Conservation (phyloP, 2,113 vertebrate species). For the Etheostoma cragini region DNA sequence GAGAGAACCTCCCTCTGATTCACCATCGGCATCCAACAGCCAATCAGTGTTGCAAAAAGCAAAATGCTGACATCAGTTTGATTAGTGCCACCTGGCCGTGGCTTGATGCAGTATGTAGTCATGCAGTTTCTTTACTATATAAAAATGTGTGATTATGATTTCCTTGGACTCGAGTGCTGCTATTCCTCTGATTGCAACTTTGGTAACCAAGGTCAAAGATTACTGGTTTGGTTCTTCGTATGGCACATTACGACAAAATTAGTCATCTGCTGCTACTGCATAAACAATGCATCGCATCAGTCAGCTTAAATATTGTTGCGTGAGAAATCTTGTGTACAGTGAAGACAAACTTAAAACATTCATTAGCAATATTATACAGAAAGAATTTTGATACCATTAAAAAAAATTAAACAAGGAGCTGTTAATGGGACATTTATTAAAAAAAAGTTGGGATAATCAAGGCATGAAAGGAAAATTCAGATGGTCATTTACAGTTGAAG, state of each 20-base stretch:
- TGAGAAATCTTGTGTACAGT: neutral
- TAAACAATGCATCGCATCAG: too few relatives aligned
- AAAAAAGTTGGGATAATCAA: constrained; percentile 69
- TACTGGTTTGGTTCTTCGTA: neutral
- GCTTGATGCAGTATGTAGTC: neutral
- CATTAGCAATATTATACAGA: neutral
- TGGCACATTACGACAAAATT: neutral
- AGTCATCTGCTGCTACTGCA: neutral
- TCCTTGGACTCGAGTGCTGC: neutral
- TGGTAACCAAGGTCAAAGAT: neutral
- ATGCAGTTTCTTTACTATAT: neutral
- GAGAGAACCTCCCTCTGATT: too few relatives aligned
- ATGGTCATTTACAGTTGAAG: constrained; percentile 81
- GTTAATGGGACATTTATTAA: constrained; percentile 83
- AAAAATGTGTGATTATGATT: too few relatives aligned
- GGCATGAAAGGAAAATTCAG: constrained; percentile 74
- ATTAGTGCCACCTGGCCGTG: neutral
- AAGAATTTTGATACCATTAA: neutral
- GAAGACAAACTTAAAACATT: neutral
- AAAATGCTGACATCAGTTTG: neutral
- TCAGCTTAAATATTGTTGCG: neutral
- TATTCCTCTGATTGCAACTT: neutral
- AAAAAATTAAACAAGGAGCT: constrained; percentile 13
- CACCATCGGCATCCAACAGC: too few relatives aligned
- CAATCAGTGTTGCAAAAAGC: neutral